phyloP scores from a whole-genome alignment of 1,140 invertebrate genomes.

The Drosophila persimilis region DNA sequence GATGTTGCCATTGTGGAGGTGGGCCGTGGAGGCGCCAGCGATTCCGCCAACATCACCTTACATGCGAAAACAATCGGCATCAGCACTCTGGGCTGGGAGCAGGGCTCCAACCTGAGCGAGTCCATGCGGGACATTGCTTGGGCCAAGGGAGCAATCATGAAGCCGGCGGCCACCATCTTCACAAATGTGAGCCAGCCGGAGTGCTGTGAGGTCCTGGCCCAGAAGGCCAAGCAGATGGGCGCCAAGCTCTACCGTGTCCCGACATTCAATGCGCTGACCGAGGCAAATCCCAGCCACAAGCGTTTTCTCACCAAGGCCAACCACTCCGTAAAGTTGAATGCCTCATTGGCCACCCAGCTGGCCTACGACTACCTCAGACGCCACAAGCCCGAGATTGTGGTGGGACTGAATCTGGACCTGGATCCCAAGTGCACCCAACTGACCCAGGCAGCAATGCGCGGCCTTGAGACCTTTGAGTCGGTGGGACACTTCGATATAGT shows the following conservation, averaged over 20 bases:
- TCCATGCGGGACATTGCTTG: constrained; percentile 95
- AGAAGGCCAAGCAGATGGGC: constrained; percentile 87
- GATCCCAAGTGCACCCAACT: constrained; percentile 41
- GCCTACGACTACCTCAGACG: constrained; percentile 87
- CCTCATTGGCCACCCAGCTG: constrained; percentile 93
- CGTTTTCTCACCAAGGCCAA: constrained; percentile 48
- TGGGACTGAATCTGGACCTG: constrained; percentile 37
- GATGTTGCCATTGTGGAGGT: constrained; percentile 99
- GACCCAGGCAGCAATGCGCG: constrained; percentile 82
- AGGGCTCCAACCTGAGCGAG: constrained; percentile 91
- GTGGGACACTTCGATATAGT: constrained; percentile 89
- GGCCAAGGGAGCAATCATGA: constrained; percentile 98
- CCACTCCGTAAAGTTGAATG: constrained; percentile 86
- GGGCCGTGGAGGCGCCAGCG: constrained; percentile 97
- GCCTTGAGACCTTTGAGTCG: constrained; percentile 86
- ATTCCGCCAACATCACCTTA: constrained; percentile 95
- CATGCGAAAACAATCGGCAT: constrained; percentile 94
- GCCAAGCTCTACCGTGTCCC: constrained; percentile 82
- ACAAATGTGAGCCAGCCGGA: constrained; percentile 87
- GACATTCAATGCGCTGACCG: constrained; percentile 39
- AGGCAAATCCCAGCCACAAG: constrained; percentile 36
- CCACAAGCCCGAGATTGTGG: constrained; percentile 52
- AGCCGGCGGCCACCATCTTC: constrained; percentile 88
- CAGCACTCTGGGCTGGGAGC: constrained; percentile 91
- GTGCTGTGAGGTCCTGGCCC: constrained; percentile 88